phyloP scores from a whole-genome alignment of 2,113 vertebrate genomes.

The Oophaga pumilio region DNA sequence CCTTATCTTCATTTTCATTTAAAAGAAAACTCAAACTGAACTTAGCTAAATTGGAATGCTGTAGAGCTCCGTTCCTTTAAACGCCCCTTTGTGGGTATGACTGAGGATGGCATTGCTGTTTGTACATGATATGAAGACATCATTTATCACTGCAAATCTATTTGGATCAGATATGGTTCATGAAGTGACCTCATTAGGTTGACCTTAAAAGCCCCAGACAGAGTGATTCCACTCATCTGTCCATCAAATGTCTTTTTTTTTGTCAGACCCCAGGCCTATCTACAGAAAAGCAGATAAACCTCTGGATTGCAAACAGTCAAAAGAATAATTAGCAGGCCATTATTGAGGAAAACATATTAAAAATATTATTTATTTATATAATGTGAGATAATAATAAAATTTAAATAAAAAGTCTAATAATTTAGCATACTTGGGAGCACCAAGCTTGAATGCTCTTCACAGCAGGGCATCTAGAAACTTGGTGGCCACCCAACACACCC shows the following conservation, averaged over 20 bases:
- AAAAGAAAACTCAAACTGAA: background rate
- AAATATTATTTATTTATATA: background rate
- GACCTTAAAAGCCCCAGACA: conserved; percentile 38
- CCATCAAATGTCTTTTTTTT: conserved; percentile 21
- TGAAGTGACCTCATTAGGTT: conserved; percentile 47
- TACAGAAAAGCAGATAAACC: background rate
- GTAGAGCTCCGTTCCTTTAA: background rate
- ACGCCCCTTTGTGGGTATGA: background rate
- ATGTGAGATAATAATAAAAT: no score
- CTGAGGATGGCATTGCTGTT: background rate
- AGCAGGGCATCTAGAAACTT: no score
- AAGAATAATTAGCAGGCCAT: background rate
- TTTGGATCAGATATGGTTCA: conserved; percentile 30
- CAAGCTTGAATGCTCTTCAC: no score
- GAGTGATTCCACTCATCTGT: conserved; percentile 17
- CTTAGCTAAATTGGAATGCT: background rate
- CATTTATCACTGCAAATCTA: conserved; percentile 12
- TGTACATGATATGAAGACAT: conserved; percentile 22
- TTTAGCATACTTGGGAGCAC: no score
- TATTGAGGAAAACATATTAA: no score
- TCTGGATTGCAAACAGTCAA: background rate
- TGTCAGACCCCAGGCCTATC: background rate
- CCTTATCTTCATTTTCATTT: no score
- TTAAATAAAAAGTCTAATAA: no score
- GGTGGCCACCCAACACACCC: no score